Evolutionary conservation across 1,140 invertebrate genomes (phyloP), one percentile per base, ranked within the genome.

Genomic region (Drosophila sproati): DNA sequence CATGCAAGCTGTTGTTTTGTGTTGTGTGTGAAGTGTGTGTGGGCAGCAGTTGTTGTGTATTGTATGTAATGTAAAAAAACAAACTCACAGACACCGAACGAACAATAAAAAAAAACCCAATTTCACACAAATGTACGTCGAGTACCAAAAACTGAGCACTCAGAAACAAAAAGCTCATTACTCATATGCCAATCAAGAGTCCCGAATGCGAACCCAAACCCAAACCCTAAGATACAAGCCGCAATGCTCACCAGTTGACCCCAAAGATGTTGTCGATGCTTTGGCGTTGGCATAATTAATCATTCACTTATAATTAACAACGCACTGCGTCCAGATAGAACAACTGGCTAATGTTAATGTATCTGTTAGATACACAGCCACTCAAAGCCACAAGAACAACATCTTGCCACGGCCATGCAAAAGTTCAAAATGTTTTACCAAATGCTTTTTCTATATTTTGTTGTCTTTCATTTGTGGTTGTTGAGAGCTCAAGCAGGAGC

Each of bases 131-230:
- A 89, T 77, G 78, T 73, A 62, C 76, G 39, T 35, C 28, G 50
- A 77, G 69, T 34, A 66, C 32, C 51, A 66, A 59, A 57, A 10
- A 76, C 12, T 61, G 48, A 52, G 60, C 20, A 20, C 77, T 80
- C 68, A 64, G 62, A 79, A 89, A 89, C 86, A 89, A 89, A 89
- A 89, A 89, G 86, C 85, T 89, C 85, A 88, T 88, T 88, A 88
- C 85, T 88, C 85, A 88, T 88, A 89, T 85, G 85, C 85, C 85
- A 88, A 88, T 88, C 85, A 88, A 89, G 73, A 57, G 67, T 41
- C 28, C 37, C 37, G 43, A 48, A 28, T 10, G 8, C 4, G 28
- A 35, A 20, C 32, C 20, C 43, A 7, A 43, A 80, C 39, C 32
- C 41, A 61, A 45, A 60, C 47, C 67, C 20, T 28, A 8, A 37